Evolutionary conservation across 2,113 vertebrate species (phyloP), one percentile per base, ranked within the genome.

Genomic region (Crotalus horridus): DNA sequence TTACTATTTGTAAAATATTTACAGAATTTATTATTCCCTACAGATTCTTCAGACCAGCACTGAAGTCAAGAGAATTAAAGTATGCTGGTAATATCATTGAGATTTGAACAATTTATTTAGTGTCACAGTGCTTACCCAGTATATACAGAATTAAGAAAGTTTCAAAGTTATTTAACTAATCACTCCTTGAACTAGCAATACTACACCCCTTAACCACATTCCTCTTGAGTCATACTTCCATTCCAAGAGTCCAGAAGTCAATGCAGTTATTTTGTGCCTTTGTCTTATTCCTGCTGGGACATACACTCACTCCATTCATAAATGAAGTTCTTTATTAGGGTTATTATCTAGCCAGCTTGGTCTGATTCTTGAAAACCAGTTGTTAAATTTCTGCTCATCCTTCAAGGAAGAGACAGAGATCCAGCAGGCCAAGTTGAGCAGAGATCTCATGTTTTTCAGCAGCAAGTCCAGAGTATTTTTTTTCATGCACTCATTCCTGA

Each of bases 141-240:
- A n/a, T 8, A 46, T 48, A n/a, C 4, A 85, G 3, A 89, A 85
- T 58, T 89, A n/a, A 69, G n/a, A 21, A 13, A 64, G 46, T 26
- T 59, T 23, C 85, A 53, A 54, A 8, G 51, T 64, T 33, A 15
- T 53, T 88, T 61, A 87, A n/a, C 21, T 88, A n/a, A 64, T 53
- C 17, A 54, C 9, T 92, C 92, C 23, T 39, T 86, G 24, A 91
- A 33, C 4, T 24, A 92, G 17, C 48, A 61, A 61, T 59, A 11
- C 3, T 1, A 1, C 59, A 61, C 29, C 59, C 59, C 10, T 55
- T 69, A 90, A 89, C 74, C 13, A 69, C 90, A 91, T 90, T 94
- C 87, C 90, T 90, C 53, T 9, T 93, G 91, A 96, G 59, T 58
- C 74, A 93, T 87, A 85, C 56, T 10, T 51, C 2, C 4, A 4